Conservation (phyloP, 2,888 invertebrate species). For the Drosophila formosana region DNA sequence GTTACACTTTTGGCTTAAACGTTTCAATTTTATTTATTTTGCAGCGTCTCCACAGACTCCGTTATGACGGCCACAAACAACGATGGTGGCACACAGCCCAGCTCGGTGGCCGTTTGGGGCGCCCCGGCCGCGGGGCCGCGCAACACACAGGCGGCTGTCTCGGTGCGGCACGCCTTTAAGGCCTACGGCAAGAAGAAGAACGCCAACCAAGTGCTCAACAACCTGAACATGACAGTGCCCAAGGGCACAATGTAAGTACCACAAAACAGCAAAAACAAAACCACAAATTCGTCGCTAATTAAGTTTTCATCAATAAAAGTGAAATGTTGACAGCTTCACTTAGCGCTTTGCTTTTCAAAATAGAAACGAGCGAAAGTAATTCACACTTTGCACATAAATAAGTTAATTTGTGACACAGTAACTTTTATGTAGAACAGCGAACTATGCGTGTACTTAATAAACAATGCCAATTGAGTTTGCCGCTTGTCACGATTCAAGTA, state of each 20-base stretch:
- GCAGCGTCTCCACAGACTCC: slow-evolving; percentile 83
- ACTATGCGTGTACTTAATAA: neutral
- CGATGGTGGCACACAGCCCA: slow-evolving; percentile 83
- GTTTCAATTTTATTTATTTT: slow-evolving; percentile 44
- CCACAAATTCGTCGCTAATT: slow-evolving; percentile 17
- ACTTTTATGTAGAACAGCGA: neutral
- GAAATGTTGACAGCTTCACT: slow-evolving; percentile 63
- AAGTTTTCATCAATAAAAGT: slow-evolving; percentile 43
- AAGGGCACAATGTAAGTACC: slow-evolving; percentile 96
- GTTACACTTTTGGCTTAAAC: neutral
- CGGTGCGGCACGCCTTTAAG: slow-evolving; percentile 94
- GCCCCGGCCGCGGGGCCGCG: slow-evolving; percentile 81
- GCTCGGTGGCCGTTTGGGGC: slow-evolving; percentile 85
- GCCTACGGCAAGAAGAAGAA: slow-evolving; percentile 95
- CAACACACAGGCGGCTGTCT: slow-evolving; percentile 91
- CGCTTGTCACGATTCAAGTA: slow-evolving; percentile 27
- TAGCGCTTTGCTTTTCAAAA: slow-evolving; percentile 49
- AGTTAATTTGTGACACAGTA: slow-evolving; percentile 3
- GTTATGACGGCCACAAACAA: slow-evolving; percentile 83
- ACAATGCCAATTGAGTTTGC: slow-evolving; percentile 19
- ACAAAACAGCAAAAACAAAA: neutral
- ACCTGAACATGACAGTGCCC: slow-evolving; percentile 96
- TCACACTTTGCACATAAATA: slow-evolving; percentile 32
- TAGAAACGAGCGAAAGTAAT: slow-evolving; percentile 66
- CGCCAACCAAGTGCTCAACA: slow-evolving; percentile 93